A percentile compares a stretch with the other conserved stretches of the same genome.
Evolutionary conservation across 1,140 invertebrate species (phyloP).

Genomic region (Eriocheir sinensis): DNA sequence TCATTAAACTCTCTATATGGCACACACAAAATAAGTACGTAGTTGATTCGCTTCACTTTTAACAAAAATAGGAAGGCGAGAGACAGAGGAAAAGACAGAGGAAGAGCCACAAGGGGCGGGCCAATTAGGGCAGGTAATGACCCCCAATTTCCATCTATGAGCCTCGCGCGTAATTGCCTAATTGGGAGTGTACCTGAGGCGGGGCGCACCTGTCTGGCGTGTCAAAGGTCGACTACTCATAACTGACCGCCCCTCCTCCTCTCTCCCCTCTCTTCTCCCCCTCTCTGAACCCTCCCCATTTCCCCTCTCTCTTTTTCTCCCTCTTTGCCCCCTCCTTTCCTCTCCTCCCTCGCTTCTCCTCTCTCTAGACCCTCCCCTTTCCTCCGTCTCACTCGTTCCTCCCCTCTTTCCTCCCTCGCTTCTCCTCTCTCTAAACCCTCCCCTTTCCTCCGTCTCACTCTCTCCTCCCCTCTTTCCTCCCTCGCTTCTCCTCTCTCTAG

Average conservation of each 20-base stretch:
- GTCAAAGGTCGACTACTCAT: slow-evolving; percentile 7
- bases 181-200: background rate
- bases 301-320: background rate
- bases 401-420: background rate
- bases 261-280: background rate
- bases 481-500: background rate
- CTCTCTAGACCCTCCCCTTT: too few relatives aligned
- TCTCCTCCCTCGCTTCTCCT: background rate
- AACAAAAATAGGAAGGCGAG: too few relatives aligned
- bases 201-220: background rate
- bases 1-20: too few relatives aligned
- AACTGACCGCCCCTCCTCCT: background rate
- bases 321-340: background rate
- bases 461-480: too few relatives aligned
- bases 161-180: background rate
- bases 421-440: background rate
- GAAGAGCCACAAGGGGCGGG: background rate
- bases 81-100: background rate
- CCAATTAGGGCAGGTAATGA: background rate
- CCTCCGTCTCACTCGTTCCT: background rate
- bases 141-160: background rate
- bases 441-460: too few relatives aligned
- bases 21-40: too few relatives aligned
- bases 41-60: too few relatives aligned
- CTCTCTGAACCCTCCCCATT: background rate